Conservation (phyloP, 2,113 vertebrate genomes). For the Mobula hypostoma region DNA sequence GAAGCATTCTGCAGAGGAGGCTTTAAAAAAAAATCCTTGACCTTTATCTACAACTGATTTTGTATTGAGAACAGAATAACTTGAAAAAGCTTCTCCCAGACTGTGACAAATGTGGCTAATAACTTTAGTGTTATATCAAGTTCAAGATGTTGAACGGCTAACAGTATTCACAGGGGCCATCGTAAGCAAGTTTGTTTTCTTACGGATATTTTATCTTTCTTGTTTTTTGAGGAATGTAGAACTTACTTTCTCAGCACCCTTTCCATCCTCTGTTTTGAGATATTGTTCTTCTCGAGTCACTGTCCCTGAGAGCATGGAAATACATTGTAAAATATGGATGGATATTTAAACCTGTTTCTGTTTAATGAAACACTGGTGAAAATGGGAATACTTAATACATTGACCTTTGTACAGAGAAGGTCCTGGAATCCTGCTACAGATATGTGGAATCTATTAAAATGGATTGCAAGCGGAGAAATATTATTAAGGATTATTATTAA, state of each 20-base stretch:
- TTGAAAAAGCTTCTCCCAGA: not conserved
- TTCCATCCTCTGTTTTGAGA: not conserved
- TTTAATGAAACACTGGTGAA: not conserved
- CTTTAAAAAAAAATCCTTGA: not conserved
- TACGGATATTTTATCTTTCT: constrained; percentile 19
- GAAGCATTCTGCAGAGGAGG: not conserved
- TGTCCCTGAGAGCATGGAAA: not conserved
- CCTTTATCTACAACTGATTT: constrained; percentile 15
- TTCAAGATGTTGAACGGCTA: constrained; percentile 9
- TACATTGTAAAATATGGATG: not conserved
- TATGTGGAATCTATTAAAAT: not conserved
- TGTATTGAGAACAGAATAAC: not conserved
- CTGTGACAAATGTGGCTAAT: constrained; percentile 37
- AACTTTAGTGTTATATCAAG: constrained; percentile 5
- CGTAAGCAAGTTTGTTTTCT: constrained; percentile 3
- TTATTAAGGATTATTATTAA: not conserved
- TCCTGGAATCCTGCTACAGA: not conserved
- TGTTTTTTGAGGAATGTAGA: not conserved
- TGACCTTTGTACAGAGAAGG: not conserved
- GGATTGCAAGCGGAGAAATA: not conserved
- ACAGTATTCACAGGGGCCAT: constrained; percentile 17
- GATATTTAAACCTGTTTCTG: not conserved
- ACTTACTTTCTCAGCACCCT: constrained; percentile 22
- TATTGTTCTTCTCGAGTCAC: not conserved
- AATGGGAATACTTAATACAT: not conserved